A percentile compares a stretch with the other conserved stretches of the same genome.
Conservation (phyloP, 1,140 invertebrate genomes). For the Lycorma delicatula region DNA sequence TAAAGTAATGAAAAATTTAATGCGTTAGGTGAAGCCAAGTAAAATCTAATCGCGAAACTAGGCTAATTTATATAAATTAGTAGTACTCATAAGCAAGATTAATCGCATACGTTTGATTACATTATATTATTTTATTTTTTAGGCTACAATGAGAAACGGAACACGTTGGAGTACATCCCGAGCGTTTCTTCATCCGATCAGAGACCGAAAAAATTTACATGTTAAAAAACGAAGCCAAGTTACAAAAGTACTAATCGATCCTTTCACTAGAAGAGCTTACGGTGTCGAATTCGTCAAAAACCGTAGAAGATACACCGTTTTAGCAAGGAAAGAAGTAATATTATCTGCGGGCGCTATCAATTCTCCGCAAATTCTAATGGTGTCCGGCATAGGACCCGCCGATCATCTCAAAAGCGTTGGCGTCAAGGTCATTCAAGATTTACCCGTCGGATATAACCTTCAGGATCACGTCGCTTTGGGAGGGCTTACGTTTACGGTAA, state of each 20-base stretch:
- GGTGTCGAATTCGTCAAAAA: conserved; percentile 53
- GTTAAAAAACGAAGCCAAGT: conserved; percentile 54
- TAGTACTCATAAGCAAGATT: no score
- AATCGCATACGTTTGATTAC: no score
- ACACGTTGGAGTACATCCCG: conserved; percentile 63
- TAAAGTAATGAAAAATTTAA: no score
- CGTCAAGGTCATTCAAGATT: conserved; percentile 56
- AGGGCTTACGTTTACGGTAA: conserved; percentile 54
- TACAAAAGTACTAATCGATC: conserved; percentile 64
- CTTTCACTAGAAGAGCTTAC: conserved; percentile 47
- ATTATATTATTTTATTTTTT: no score
- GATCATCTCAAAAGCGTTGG: conserved; percentile 49
- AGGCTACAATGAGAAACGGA: conserved; percentile 59
- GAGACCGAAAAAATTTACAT: conserved; percentile 52
- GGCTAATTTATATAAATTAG: no score
- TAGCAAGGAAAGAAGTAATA: conserved; percentile 64
- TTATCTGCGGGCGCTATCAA: conserved; percentile 64
- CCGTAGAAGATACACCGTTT: conserved; percentile 45
- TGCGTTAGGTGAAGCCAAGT: no score
- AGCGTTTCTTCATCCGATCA: conserved; percentile 60
- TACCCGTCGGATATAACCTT: conserved; percentile 67
- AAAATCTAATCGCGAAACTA: no score
- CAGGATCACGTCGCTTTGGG: conserved; percentile 70
- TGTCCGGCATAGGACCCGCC: conserved; percentile 68
- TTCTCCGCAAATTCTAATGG: conserved; percentile 67